Conservation (phyloP, 2,888 invertebrate genomes). For the Platycheirus rosarum region DNA sequence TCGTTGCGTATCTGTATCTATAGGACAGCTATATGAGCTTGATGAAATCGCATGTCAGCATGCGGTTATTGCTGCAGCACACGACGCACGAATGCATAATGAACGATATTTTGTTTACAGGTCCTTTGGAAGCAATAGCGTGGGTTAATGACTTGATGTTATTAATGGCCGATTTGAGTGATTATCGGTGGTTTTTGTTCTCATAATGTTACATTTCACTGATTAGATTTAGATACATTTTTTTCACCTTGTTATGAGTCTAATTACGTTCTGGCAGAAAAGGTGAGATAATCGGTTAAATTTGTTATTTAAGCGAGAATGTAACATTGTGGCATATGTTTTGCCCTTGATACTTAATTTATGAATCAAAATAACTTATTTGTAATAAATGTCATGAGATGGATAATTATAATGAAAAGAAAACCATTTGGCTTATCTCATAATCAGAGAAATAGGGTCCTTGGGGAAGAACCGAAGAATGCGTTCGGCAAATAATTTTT, state of each 20-base stretch:
- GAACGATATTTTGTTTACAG: conserved; percentile 3
- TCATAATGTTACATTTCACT: not conserved
- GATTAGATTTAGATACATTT: not conserved
- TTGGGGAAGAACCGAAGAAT: too few relatives aligned
- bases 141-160: not conserved
- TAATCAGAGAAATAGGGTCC: too few relatives aligned
- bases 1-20: not conserved
- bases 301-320: too few relatives aligned
- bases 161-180: not conserved
- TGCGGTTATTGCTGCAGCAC: too few relatives aligned
- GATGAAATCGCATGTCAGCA: not conserved
- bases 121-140: conserved; percentile 15
- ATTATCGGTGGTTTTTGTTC: not conserved
- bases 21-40: not conserved
- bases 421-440: too few relatives aligned
- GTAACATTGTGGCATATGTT: too few relatives aligned
- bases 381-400: too few relatives aligned
- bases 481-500: too few relatives aligned
- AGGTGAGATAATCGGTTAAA: not conserved
- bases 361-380: too few relatives aligned
- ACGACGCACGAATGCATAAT: conserved; percentile 11
- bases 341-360: too few relatives aligned
- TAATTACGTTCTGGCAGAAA: not conserved
- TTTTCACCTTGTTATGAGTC: not conserved
- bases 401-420: too few relatives aligned